Evolutionary conservation across 2,797 vertebrate species (phyloP), one percentile per base, ranked within the genome.

Genomic region (Crocidura indochinensis): DNA sequence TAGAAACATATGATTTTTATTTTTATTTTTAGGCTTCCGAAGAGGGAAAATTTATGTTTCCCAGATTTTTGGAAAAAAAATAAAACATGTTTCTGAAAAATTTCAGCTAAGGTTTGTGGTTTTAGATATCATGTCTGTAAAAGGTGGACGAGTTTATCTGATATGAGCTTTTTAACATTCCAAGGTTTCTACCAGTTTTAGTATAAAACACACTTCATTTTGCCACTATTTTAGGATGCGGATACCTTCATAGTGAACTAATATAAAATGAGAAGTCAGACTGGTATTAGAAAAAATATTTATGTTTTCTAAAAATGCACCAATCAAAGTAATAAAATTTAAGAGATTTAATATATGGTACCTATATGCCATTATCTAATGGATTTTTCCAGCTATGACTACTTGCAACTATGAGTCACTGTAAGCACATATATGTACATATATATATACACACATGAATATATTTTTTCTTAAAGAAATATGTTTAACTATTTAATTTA

Each of bases 121-220:
- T 94, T 10, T 47, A 72, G 49, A 44, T 86, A 88, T 87, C 22
- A 73, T 0, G 0, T 86, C 62, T 90, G n/a, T 92, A 17, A 38
- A 38, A 38, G 38, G 64, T 49, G 76, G 64, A 95, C 46, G 47
- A 87, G 47, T 81, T 91, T 91, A 92, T 92, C 90, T 90, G 80
- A 94, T 95, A 95, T 84, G 80, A 94, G 72, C 69, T 94, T 91
- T 73, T 84, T 44, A 88, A 87, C 62, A 31, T 91, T 94, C 91
- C n/a, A 87, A 82, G 51, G n/a, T 87, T 88, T 94, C n/a, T 76
- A 87, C 90, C 17, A 82, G 69, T 78, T 87, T 94, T 92, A 44
- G n/a, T 94, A 88, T 27, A 92, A 88, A 91, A 88, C 47, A 91
- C 20, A 79, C 88, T 93, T 95, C 84, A 71, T 27, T 90, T 91